phyloP scores from a whole-genome alignment of 2,113 vertebrate genomes.

The Bungarus multicinctus region DNA sequence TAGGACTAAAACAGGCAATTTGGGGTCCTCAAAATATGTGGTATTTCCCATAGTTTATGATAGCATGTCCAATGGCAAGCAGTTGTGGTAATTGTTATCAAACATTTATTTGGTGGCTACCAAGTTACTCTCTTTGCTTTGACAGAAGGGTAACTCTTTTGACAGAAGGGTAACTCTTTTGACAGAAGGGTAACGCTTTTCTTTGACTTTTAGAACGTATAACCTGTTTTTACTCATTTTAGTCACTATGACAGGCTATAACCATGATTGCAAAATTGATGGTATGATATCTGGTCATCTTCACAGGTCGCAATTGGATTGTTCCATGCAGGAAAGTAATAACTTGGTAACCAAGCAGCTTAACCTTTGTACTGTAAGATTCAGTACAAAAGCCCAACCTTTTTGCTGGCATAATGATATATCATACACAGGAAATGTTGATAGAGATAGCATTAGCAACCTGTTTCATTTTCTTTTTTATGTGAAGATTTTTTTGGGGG shows the following conservation, averaged over 20 bases:
- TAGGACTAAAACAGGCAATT: not conserved
- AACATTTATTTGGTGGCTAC: not conserved
- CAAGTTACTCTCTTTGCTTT: not conserved
- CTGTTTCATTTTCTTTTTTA: not conserved
- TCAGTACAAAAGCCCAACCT: not conserved
- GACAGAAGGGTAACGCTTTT: no score
- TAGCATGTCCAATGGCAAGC: not conserved
- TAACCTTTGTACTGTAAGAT: not conserved
- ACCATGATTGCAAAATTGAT: not conserved
- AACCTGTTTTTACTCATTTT: not conserved
- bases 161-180: no score
- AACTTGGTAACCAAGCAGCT: not conserved
- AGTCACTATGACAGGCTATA: not conserved
- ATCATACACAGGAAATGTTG: not conserved
- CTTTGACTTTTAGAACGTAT: no score
- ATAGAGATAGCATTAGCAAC: not conserved
- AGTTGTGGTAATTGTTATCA: not conserved
- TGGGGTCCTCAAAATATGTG: not conserved
- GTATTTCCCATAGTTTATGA: no score
- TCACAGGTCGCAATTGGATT: not conserved
- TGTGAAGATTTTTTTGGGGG: not conserved
- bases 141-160: no score
- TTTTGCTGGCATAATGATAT: not conserved
- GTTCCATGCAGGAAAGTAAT: not conserved
- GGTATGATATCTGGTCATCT: not conserved